These are phyloP conservation scores for Sycophila sp. DNA, from an alignment of 1,140 invertebrate genomes.

Conservation along the genomic window DNA sequence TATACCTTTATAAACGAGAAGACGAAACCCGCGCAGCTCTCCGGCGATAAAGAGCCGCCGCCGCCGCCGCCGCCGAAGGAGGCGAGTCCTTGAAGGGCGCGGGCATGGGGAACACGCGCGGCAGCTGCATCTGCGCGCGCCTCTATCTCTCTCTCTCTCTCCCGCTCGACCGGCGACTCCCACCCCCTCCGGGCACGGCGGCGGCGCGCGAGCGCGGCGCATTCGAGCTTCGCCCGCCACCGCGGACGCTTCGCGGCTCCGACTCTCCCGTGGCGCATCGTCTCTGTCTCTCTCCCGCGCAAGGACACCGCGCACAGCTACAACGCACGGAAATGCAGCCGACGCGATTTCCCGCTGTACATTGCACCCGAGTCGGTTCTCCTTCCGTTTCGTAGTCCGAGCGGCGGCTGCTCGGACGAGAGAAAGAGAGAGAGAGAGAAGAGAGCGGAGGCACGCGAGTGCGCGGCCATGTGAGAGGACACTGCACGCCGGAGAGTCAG, in stretches of 20 bases:
- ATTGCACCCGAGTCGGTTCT: too few relatives aligned
- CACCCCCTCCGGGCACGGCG: background rate
- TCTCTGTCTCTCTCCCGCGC: background rate
- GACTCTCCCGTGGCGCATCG: background rate
- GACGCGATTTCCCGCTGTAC: too few relatives aligned
- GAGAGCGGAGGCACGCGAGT: too few relatives aligned
- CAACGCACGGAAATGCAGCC: too few relatives aligned
- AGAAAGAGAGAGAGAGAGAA: too few relatives aligned
- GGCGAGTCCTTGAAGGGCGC: background rate
- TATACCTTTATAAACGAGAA: too few relatives aligned
- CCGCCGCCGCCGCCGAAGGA: too few relatives aligned
- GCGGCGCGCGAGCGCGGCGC: conserved; percentile 1
- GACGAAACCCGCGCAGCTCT: background rate
- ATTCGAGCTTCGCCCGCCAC: conserved; percentile 24
- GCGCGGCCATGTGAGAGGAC: conserved; percentile 11
- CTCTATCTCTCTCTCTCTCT: background rate
- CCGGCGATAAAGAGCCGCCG: background rate
- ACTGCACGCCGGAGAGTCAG: too few relatives aligned
- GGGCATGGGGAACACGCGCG: background rate
- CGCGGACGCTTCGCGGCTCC: background rate
- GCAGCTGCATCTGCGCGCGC: background rate
- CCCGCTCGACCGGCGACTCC: background rate
- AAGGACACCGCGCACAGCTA: too few relatives aligned
- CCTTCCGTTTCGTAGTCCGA: too few relatives aligned
- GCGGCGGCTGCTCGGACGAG: too few relatives aligned